These are phyloP conservation scores for Delichon dasypus DNA, from an alignment of 2,797 vertebrate genomes.

Conservation along the genomic window DNA sequence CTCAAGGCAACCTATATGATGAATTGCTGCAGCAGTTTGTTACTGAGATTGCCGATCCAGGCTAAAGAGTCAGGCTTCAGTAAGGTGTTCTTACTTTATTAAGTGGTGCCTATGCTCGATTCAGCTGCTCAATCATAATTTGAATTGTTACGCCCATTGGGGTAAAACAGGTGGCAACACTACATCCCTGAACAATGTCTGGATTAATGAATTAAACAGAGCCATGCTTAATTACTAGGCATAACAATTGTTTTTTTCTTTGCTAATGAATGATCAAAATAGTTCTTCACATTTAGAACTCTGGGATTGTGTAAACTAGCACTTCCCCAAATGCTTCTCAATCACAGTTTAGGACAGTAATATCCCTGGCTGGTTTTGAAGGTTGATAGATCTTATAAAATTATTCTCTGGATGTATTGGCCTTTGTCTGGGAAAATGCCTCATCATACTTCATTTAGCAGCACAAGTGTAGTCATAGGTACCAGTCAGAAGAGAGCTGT, in stretches of 20 bases:
- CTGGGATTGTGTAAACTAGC: not conserved
- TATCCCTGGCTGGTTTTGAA: not conserved
- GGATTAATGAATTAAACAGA: not conserved
- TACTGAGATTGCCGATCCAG: not conserved
- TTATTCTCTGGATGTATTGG: not conserved
- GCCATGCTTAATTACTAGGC: not conserved
- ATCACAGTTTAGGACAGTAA: not conserved
- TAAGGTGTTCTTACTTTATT: not conserved
- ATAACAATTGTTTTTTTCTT: not conserved
- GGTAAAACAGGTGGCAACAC: not conserved
- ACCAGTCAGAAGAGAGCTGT: not conserved
- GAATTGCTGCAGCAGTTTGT: not conserved
- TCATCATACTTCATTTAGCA: not conserved
- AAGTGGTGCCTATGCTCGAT: not conserved
- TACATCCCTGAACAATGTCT: not conserved
- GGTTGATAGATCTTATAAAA: not conserved
- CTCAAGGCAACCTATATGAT: not conserved
- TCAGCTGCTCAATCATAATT: not conserved
- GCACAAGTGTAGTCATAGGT: not conserved
- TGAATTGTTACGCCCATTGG: not conserved
- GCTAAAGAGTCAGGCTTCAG: not conserved
- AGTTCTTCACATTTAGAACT: not conserved
- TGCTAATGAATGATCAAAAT: not conserved
- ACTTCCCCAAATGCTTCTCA: not conserved
- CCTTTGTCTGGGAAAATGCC: not conserved